phyloP scores from a whole-genome alignment of 2,797 vertebrate genomes.

The Delichon dasypus region DNA sequence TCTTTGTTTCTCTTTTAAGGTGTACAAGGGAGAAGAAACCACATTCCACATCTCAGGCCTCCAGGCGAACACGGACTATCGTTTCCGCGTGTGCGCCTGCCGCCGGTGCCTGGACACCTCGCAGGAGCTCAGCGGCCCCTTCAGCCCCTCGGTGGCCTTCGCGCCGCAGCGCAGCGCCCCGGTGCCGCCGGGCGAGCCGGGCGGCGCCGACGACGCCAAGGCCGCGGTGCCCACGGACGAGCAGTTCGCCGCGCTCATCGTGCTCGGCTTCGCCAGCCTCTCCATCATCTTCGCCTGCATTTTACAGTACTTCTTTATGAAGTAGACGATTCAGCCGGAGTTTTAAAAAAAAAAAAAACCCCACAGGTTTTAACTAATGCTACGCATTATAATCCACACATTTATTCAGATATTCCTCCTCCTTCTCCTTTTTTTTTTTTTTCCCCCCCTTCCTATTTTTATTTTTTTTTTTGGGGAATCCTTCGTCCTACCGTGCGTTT shows the following conservation, averaged over 20 bases:
- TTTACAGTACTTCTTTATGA: conserved; percentile 98
- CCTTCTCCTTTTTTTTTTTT: neutral
- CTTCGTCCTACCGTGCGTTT: conserved; percentile 73
- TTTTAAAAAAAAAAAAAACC: conserved; percentile 70
- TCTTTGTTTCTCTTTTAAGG: conserved; percentile 49
- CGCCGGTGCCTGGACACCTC: conserved; percentile 91
- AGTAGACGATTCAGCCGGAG: conserved; percentile 77
- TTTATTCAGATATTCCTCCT: conserved; percentile 78
- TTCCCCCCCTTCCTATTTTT: too few relatives aligned
- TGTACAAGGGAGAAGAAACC: conserved; percentile 95
- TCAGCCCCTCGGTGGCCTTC: conserved; percentile 91
- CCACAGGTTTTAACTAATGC: conserved; percentile 81
- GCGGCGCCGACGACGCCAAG: conserved; percentile 74
- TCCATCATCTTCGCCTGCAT: conserved; percentile 96
- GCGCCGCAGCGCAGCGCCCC: conserved; percentile 83
- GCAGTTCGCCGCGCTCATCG: conserved; percentile 93
- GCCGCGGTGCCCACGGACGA: conserved; percentile 87
- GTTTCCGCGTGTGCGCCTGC: conserved; percentile 92
- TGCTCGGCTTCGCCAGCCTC: conserved; percentile 89
- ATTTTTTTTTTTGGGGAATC: neutral
- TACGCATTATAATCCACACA: conserved; percentile 84
- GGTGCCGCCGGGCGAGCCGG: conserved; percentile 76
- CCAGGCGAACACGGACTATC: conserved; percentile 94
- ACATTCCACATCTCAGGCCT: conserved; percentile 92
- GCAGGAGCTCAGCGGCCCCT: conserved; percentile 93